phyloP scores from a whole-genome alignment of 2,888 invertebrate genomes.

The Hanleya hanleyi region DNA sequence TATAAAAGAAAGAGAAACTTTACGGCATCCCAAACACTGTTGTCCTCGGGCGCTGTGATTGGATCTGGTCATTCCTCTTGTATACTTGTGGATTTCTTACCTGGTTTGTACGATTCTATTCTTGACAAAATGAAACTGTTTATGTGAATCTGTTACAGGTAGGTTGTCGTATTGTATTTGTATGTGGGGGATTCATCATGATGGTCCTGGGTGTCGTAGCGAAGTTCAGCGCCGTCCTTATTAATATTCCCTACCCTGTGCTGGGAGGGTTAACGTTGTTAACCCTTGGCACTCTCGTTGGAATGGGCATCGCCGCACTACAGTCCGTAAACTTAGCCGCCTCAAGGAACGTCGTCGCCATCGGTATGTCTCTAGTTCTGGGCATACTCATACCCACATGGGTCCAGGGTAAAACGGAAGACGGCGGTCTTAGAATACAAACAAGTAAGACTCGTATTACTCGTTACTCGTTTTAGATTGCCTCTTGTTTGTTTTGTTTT shows the following conservation, averaged over 20 bases:
- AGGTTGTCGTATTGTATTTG: neutral
- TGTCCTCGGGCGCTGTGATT: no score
- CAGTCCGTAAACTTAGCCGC: neutral
- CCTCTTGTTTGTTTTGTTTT: no score
- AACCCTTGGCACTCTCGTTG: neutral
- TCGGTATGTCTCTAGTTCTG: neutral
- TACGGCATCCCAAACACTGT: no score
- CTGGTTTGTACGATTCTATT: no score
- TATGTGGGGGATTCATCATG: neutral
- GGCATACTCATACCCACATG: neutral
- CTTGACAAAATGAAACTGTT: neutral
- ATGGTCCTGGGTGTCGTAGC: conserved; percentile 1
- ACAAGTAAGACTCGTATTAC: no score
- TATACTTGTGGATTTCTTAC: no score
- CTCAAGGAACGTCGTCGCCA: neutral
- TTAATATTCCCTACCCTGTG: conserved; percentile 1
- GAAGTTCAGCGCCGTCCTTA: neutral
- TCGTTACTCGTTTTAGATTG: no score
- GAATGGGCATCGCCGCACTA: neutral
- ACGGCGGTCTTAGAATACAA: neutral
- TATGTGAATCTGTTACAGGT: neutral
- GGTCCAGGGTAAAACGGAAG: neutral
- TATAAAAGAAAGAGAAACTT: no score
- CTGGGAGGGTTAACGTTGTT: neutral
- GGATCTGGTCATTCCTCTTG: no score